These are phyloP conservation scores for Esox niger DNA, from an alignment of 2,113 vertebrate species.

Conservation along the genomic window DNA sequence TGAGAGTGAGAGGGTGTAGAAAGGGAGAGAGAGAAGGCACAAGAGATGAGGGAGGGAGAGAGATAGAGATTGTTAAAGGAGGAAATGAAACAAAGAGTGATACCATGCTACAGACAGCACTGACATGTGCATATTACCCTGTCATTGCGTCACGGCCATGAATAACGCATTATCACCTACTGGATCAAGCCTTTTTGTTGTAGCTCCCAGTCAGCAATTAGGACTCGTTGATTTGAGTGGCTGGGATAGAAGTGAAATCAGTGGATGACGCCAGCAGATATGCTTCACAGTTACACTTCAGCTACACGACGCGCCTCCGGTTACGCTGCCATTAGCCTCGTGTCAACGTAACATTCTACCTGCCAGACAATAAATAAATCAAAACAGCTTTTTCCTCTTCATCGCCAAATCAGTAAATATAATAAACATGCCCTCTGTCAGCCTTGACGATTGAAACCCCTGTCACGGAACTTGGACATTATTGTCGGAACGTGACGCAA, in stretches of 20 bases:
- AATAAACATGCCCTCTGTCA: too few relatives aligned
- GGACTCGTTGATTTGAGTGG: conserved; percentile 19
- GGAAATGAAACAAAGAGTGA: conserved; percentile 30
- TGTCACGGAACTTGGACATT: too few relatives aligned
- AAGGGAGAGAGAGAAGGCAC: not conserved
- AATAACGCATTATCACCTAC: conserved; percentile 50
- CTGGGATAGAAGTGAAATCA: conserved; percentile 11
- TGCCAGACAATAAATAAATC: too few relatives aligned
- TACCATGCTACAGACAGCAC: not conserved
- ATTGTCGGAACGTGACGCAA: too few relatives aligned
- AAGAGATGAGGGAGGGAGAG: conserved; percentile 47
- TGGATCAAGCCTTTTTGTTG: conserved; percentile 35
- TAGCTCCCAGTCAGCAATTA: conserved; percentile 38
- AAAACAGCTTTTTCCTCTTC: too few relatives aligned
- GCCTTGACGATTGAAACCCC: too few relatives aligned
- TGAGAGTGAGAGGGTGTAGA: conserved; percentile 25
- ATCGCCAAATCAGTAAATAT: too few relatives aligned
- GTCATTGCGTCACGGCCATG: conserved; percentile 58
- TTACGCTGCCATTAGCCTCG: too few relatives aligned
- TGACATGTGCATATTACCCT: conserved; percentile 35
- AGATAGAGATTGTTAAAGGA: not conserved
- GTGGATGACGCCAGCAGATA: not conserved
- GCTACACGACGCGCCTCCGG: too few relatives aligned
- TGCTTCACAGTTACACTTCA: too few relatives aligned
- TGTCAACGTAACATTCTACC: too few relatives aligned